Conservation (phyloP, 1,140 invertebrate genomes). For the Drosophila nasuta region DNA sequence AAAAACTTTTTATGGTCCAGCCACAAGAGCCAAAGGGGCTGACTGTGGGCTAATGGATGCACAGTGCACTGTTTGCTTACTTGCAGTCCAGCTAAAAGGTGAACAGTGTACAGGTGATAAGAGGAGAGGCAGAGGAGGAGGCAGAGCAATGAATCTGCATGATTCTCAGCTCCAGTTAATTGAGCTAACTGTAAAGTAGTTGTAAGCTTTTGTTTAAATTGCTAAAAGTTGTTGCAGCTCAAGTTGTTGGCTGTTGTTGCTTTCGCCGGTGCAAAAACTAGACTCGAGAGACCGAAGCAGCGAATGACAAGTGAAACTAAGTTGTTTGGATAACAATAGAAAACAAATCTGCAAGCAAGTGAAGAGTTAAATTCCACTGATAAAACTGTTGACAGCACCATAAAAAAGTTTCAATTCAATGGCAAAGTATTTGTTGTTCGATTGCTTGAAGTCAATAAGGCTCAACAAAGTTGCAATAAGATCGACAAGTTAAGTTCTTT, state of each 20-base stretch:
- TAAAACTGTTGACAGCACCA: constrained; percentile 4
- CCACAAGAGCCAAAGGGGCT: constrained; percentile 37
- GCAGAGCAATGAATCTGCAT: constrained; percentile 29
- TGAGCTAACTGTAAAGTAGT: constrained; percentile 45
- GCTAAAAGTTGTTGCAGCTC: constrained; percentile 28
- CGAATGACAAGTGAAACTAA: constrained; percentile 15
- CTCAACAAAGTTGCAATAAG: not conserved
- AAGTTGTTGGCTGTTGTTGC: not conserved
- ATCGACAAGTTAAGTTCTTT: not conserved
- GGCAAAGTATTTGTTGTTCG: not conserved
- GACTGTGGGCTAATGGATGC: constrained; percentile 51
- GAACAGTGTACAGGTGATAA: not conserved
- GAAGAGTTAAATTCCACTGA: constrained; percentile 6
- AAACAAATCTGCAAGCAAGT: constrained; percentile 22
- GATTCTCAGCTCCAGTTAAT: constrained; percentile 50
- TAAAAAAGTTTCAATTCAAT: constrained; percentile 10
- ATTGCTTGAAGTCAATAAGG: not conserved
- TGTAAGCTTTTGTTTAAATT: constrained; percentile 39
- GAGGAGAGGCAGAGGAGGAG: not conserved
- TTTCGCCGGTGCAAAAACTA: no score
- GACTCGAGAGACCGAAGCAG: not conserved
- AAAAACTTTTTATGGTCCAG: constrained; percentile 55
- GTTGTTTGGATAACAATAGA: constrained; percentile 22
- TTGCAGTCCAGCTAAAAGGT: not conserved
- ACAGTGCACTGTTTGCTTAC: constrained; percentile 27